Base-by-base conservation (phyloP, 2,113 vertebrate genomes). In the Antechinus stuartii region DNA sequence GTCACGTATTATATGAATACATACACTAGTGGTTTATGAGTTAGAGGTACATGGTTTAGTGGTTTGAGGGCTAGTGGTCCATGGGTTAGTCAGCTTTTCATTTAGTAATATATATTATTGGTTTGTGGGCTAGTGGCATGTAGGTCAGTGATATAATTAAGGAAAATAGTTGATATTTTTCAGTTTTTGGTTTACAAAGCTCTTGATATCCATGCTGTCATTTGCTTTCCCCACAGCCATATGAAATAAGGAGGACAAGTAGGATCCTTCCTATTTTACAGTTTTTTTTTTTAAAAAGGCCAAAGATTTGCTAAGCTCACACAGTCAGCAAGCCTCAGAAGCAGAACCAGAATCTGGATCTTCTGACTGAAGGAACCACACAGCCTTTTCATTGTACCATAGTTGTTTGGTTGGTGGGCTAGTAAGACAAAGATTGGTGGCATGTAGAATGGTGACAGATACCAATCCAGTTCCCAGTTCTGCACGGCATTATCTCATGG, bases 21-120 rank as follows among this genome's bases (percentile, higher is more conserved):
- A 22, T 3, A 8, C 0, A 2, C 56, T 16, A 49, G 10, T 1
- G 0, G 42, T 0, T 1, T 9, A 27, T 10, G 35, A 2, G 19
- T 19, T 54, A 0, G 12, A 2, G 84, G 90, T 22, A 22, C 25
- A 0, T 49, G 14, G 30, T 61, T 3, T 10, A 14, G 49, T 84
- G 89, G 2, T 4, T 89, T 0, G 1, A 0, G 35, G n/a, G 24
- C 11, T 30, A 53, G 24, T 25, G 47, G 91, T 12, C 0, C 14
- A 54, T 0, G 10, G 90, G 23, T 8, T 3, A 46, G 54, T 11
- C 50, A 52, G 50, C 50, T 52, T 11, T 52, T 52, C 50, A 52
- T 52, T 52, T 52, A 52, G 50, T 52, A 52, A 52, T 52, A 10
- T 52, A 52, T 52, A 52, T 54, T 55, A 89, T 68, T 25, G 30